Conservation (phyloP, 2,797 vertebrate genomes). For the Diglossa cyanea region DNA sequence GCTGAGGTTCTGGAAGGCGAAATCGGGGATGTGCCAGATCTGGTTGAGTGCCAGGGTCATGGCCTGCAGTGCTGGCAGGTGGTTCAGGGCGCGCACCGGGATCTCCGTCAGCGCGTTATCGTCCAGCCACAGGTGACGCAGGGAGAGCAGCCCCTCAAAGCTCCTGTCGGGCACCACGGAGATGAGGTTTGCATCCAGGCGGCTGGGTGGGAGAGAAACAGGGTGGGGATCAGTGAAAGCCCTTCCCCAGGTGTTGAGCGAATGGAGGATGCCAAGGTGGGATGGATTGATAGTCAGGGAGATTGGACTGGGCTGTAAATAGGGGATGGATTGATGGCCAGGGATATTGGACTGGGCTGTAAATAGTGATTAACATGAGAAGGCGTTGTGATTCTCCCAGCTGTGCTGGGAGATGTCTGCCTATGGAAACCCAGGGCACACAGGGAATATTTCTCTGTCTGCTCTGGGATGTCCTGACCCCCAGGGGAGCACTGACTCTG, state of each 20-base stretch:
- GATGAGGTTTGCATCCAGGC: conserved; percentile 94
- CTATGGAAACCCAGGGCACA: too few species aligned
- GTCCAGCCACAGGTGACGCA: conserved; percentile 95
- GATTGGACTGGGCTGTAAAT: background rate
- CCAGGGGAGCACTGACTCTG: too few species aligned
- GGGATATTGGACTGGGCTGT: background rate
- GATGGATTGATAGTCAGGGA: background rate
- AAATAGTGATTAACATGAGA: background rate
- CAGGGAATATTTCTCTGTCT: too few species aligned
- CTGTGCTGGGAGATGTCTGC: background rate
- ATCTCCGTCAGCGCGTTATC: conserved; percentile 91
- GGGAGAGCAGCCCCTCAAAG: conserved; percentile 85
- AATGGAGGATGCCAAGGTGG: background rate
- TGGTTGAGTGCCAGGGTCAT: conserved; percentile 96
- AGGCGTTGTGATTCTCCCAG: background rate
- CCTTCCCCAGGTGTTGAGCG: background rate
- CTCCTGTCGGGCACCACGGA: conserved; percentile 86
- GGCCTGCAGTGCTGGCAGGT: conserved; percentile 89
- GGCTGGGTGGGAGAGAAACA: conserved; percentile 76
- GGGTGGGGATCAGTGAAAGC: background rate
- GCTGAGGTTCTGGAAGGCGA: conserved; percentile 91
- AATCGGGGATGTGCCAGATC: conserved; percentile 89
- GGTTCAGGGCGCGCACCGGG: conserved; percentile 85
- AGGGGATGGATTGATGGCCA: background rate
- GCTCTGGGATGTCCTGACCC: too few species aligned